Evolutionary conservation across 2,888 invertebrate genomes (phyloP).

Genomic region (Acleris sparsana): DNA sequence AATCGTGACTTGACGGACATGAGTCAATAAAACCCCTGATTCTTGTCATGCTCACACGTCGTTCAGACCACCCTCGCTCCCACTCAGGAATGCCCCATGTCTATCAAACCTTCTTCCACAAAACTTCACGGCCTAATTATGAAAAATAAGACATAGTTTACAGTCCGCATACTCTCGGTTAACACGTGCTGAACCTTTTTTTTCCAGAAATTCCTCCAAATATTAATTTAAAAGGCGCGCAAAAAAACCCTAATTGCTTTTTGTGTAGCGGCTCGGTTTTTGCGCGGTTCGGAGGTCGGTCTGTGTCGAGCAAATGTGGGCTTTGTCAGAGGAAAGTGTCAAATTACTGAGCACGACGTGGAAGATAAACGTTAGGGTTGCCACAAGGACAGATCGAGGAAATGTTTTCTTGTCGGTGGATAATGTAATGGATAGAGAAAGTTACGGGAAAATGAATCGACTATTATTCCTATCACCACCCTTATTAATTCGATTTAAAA

Average conservation of each 20-base stretch:
- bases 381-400: constrained; percentile 26
- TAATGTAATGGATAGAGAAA: neutral
- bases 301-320: constrained; percentile 76
- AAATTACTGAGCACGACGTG: constrained; percentile 82
- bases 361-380: constrained; percentile 72
- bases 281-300: constrained; percentile 65
- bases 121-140: constrained; percentile 79
- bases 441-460: neutral
- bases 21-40: constrained; percentile 32
- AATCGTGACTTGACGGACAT: constrained; percentile 32
- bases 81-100: constrained; percentile 41
- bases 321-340: constrained; percentile 82
- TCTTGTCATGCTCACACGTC: constrained; percentile 40
- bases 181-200: constrained; percentile 77
- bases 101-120: constrained; percentile 52
- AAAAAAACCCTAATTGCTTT: constrained; percentile 80
- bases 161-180: constrained; percentile 67
- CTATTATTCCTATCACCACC: neutral
- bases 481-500: neutral
- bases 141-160: constrained; percentile 80
- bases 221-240: constrained; percentile 71
- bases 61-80: constrained; percentile 63
- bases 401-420: neutral
- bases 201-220: constrained; percentile 67
- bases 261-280: constrained; percentile 71